Evolutionary conservation across 2,113 vertebrate genomes (phyloP).

Genomic region (Pluvianellus socialis): DNA sequence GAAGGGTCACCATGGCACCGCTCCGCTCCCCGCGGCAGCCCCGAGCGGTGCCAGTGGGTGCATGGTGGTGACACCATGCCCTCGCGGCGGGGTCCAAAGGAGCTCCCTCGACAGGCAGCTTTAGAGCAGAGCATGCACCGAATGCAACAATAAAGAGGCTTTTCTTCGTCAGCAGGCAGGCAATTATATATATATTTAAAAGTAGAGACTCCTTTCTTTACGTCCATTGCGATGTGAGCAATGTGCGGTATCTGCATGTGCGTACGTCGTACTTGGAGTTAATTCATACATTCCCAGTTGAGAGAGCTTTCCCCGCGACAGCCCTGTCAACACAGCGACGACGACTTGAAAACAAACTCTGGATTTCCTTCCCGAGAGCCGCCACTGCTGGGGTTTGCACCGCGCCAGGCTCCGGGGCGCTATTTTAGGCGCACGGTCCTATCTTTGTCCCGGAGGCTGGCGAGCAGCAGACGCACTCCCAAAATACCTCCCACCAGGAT

Average conservation of each 20-base stretch:
- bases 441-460: not conserved
- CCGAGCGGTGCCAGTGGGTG: no score
- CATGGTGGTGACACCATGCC: no score
- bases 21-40: not conserved
- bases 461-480: not conserved
- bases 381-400: not conserved
- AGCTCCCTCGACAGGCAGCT: not conserved
- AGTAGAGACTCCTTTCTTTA: accelerated
- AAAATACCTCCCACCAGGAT: not conserved
- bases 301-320: not conserved
- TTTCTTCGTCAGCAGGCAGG: not conserved
- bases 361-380: not conserved
- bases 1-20: not conserved
- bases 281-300: not conserved
- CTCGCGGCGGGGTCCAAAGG: not conserved
- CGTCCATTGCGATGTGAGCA: accelerated
- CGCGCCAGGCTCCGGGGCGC: not conserved
- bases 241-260: accelerated
- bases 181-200: accelerated
- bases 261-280: not conserved
- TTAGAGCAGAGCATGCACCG: accelerated
- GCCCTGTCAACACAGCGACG: slow-evolving; percentile 26
- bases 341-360: slow-evolving; percentile 24
- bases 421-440: not conserved
- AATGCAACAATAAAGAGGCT: not conserved